Evolutionary conservation across 2,113 vertebrate species (phyloP).

Genomic region (Mus musculus): GRCm39 chr10:53973001-53973500

Average conservation of each 20-base stretch:
- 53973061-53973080: too few relatives aligned
- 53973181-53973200: too few relatives aligned
- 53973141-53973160: too few relatives aligned
- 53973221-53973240: too few relatives aligned
- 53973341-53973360: slow-evolving; percentile 13
- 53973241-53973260: too few relatives aligned
- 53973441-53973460: background rate
- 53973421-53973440: background rate
- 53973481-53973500: background rate
- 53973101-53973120: too few relatives aligned
- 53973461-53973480: background rate
- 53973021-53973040: background rate
- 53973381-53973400: background rate
- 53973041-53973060: background rate
- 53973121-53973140: too few relatives aligned
- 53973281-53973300: background rate
- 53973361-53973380: background rate
- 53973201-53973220: too few relatives aligned
- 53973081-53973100: too few relatives aligned
- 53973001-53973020: slow-evolving; percentile 25
- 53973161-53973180: too few relatives aligned
- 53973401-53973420: background rate
- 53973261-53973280: background rate
- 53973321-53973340: background rate
- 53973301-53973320: background rate